Evolutionary conservation across 1,140 invertebrate genomes (phyloP), one percentile per base, ranked within the genome.

Genomic region (Calycopis cecrops): DNA sequence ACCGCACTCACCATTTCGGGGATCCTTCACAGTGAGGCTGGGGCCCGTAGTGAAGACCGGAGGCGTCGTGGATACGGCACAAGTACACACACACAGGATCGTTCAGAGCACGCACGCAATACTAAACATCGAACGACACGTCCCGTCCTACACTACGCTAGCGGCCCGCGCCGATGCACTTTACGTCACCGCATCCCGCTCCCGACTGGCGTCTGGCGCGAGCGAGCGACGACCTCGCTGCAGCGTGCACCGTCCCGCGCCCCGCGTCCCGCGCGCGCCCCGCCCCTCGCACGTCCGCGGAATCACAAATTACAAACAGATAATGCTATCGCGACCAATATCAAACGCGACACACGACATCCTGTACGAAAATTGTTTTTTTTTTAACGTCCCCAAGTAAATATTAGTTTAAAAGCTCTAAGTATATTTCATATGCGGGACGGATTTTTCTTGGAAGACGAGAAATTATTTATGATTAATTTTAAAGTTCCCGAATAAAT

Each of bases 181-280:
- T 79, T 84, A 85, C 83, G 83, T 86, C 83, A 86, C 83, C 83
- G 83, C 83, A 86, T 84, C 83, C 83, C 83, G 83, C 83, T 86
- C 80, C 83, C 78, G 80, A 86, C 83, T 86, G 83, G 73, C 80
- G 42, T 69, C 71, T 28, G 67, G 66, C 66, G 78, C 76, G 73
- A 76, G 80, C 83, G 79, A 83, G 73, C 80, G 79, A 82, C 82
- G 80, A 84, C 79, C 80, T 82, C 80, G 80, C 79, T 83, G 79
- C 83, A 83, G 72, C 77, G 79, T 84, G 79, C 79, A 79, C 73
- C 81, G 69, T 69, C 59, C 67, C 73, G 60, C 77, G 48, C 73
- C 53, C 62, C 54, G 38, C 67, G 35, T 65, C 71, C 62, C 69
- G 60, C 63, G 60, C 62, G 37, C 59, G 47, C 69, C 69, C 69